Evolutionary conservation across 2,888 invertebrate species (phyloP), one percentile per base, ranked within the genome.

Genomic region (Cylindroiulus punctatus): DNA sequence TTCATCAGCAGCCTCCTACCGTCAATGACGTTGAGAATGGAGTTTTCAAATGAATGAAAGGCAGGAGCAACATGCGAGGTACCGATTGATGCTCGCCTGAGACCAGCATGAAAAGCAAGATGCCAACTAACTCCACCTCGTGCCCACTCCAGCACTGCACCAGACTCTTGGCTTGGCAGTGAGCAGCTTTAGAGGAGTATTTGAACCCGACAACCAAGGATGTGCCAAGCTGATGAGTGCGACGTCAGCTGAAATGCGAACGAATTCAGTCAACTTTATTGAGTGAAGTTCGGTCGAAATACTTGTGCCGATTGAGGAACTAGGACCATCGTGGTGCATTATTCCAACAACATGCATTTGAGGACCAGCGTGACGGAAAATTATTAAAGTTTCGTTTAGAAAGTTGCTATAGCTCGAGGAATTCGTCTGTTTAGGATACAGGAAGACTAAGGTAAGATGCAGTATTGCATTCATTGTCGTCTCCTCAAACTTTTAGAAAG

Each of bases 81-180:
- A 5, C 26, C 65, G 65, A 65, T 65, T 65, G 65, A 65, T 26
- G 65, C n/a, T 7, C 2, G 36, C 7, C 36, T 7, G 36, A 36
- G 7, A 36, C 3, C 65, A 65, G 12, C 57, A 57, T 65, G 44
- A 22, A 65, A 65, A 8, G 65, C 12, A 65, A 65, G 65, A 65
- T 65, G 65, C 26, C 65, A 65, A 65, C 65, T 65, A 65, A 65
- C 65, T 65, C 65, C 65, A 65, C 65, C 65, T 65, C 65, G 65
- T 26, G 65, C 10, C 65, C 10, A 65, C 65, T 65, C 65, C 65
- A 65, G 65, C 65, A 12, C 12, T 26, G 65, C 65, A 65, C n/a
- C n/a, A n/a, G n/a, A 14, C 52, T 65, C 65, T 10, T 8, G n/a
- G 65, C 26, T 22, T 65, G 65, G 26, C 26, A 22, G 12, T 10